Evolutionary conservation across 2,113 vertebrate species (phyloP).

Genomic region (Myrmophylax atrothorax): DNA sequence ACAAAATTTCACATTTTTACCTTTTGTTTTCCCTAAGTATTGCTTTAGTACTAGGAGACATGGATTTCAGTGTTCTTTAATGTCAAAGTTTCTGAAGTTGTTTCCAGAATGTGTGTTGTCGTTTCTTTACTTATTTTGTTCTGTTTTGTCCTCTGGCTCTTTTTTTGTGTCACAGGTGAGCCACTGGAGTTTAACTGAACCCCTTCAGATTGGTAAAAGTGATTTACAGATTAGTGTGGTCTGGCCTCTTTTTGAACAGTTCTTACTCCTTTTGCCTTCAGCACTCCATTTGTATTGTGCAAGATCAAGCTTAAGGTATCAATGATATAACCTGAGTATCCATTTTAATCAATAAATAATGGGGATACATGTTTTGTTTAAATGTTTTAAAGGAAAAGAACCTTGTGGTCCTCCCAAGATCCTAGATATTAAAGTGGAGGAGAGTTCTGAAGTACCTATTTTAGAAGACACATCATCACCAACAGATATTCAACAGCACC

Average conservation of each 20-base stretch:
- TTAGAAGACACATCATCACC: constrained; percentile 89
- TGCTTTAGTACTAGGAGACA: not conserved
- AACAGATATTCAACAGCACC: constrained; percentile 85
- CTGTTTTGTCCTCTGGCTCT: not conserved
- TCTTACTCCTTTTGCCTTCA: not conserved
- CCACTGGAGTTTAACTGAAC: not conserved
- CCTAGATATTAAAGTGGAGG: constrained; percentile 84
- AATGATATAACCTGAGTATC: not conserved
- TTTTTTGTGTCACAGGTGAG: not conserved
- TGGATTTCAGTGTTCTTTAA: not conserved
- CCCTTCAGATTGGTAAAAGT: not conserved
- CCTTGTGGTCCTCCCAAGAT: constrained; percentile 70
- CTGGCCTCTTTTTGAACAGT: not conserved
- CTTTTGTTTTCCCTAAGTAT: not conserved
- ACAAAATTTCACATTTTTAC: not conserved
- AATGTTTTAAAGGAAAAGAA: constrained; percentile 84
- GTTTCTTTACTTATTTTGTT: not conserved
- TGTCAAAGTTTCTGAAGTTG: not conserved
- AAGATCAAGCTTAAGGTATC: not conserved
- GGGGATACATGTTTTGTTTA: not conserved
- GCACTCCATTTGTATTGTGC: not conserved
- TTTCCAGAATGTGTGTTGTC: not conserved
- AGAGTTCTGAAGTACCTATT: constrained; percentile 88
- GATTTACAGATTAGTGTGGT: not conserved
- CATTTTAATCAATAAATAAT: not conserved